Base-by-base conservation (phyloP, 2,888 invertebrate genomes). In the Xanthorhoe spadicearia region DNA sequence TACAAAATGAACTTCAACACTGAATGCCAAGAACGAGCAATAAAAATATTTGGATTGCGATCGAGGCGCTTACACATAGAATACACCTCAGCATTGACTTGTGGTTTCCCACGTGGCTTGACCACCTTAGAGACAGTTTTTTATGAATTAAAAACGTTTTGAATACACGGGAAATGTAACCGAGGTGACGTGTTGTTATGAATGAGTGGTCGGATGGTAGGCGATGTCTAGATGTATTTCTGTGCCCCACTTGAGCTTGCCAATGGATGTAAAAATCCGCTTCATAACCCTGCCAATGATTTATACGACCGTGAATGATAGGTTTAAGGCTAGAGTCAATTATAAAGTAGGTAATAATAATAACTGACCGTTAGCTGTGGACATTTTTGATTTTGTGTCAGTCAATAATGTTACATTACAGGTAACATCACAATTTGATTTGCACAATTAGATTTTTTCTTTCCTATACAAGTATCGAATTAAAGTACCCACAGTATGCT, bases 221-320 rank as follows among this genome's bases (percentile, higher is more conserved):
- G 86, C 86, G 86, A 81, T 83, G 88, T 88, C 87, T 90, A 84
- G 80, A 75, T 83, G 83, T 92, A 90, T 91, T 91, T 90, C 84
- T 81, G 87, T 87, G 82, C 83, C 71, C 84, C 89, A 88, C 92
- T 92, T 89, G 91, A 91, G 71, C 81, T 84, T 86, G 89, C 87
- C 88, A 87, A 89, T 90, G 82, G 80, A 83, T 86, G 81, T 88
- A 88, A 90, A 90, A 90, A 88, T 84, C 81, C 75, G 79, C 85
- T 84, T 89, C 87, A 87, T 86, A 87, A 83, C 83, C 83, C 84
- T 80, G 86, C 84, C 83, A 85, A 83, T 86, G 85, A 87, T 87
- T 83, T 85, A 84, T 83, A 76, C 75, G 88, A 74, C 88, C 88
- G 84, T 85, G 88, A 89, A 81, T 61, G 56, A 38, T 56, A 74